Evolutionary conservation across 2,888 invertebrate species (phyloP), one percentile per base, ranked within the genome.

Genomic region (Harpalus rubripes): DNA sequence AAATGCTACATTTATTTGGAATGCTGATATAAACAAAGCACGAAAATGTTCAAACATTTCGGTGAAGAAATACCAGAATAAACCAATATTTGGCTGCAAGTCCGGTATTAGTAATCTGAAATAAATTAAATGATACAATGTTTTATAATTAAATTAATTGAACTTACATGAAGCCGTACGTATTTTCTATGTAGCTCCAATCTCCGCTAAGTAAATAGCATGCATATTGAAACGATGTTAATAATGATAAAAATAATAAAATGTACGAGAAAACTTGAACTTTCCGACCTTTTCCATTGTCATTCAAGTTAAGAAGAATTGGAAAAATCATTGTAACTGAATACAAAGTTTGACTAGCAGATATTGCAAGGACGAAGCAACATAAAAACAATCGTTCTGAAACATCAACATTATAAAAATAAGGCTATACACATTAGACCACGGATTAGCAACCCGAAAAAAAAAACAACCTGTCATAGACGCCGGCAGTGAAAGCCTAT

Each of bases 41-140:
- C 98, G 95, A 90, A 99, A 99, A 91, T 99, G 99, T 88, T 99
- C 99, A 93, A 99, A 99, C 98, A 99, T 98, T 93, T 99, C 99
- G 0, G 98, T 99, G 91, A 99, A 99, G 92, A 99, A 99, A 90
- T 99, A 99, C 99, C 99, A 99, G 91, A 99, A 99, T 0, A 99
- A 92, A 0, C 99, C 99, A 88, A 98, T 96, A 90, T 99, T 99
- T 26, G 99, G 99, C 88, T 97, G 96, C 87, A 99, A 92, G 91
- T 99, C 99, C 1, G 97, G 97, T 80, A 98, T 98, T 16, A 95
- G 95, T 87, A 98, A 93, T 89, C 98, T 98, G 92, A 90, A 94
- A 91, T 89, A 90, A 44, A 92, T 91, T 87, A 39, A 10, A 65
- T 39, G 32, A 65, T 7, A 86, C 1, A 41, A 22, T 65, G 22